A percentile compares a stretch with the other conserved stretches of the same genome.
Evolutionary conservation across 2,797 vertebrate species (phyloP).

Genomic region (Adelosebastes latens): DNA sequence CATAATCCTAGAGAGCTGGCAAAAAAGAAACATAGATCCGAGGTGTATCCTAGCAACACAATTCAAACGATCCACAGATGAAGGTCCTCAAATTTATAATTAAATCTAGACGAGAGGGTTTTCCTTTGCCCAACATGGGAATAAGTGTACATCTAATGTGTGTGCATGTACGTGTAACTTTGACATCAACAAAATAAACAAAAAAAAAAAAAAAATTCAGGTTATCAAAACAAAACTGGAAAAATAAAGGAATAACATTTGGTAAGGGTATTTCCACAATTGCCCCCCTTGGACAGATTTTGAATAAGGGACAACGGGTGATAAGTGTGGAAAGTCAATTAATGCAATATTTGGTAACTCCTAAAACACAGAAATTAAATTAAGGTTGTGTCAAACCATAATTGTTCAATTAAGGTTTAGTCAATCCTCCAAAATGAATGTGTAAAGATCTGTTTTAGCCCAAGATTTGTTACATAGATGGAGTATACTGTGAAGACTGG

Average conservation of each 20-base stretch:
- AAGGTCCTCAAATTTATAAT: not conserved
- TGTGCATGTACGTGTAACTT: not conserved
- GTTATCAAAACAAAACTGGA: not conserved
- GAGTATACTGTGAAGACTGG: not conserved
- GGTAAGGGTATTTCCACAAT: not conserved
- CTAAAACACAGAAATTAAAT: not conserved
- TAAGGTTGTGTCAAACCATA: not conserved
- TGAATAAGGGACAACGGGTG: not conserved
- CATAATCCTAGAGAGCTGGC: not conserved
- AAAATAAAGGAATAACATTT: not conserved
- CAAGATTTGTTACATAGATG: not conserved
- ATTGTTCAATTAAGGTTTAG: not conserved
- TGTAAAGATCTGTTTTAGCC: not conserved
- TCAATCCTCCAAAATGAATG: not conserved
- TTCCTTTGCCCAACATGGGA: not conserved
- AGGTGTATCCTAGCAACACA: not conserved
- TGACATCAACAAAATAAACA: not conserved
- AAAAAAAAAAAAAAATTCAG: no score
- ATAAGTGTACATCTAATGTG: not conserved
- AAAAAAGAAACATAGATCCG: not conserved
- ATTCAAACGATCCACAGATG: not conserved
- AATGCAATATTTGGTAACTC: not conserved
- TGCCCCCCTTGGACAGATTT: not conserved
- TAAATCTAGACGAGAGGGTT: not conserved
- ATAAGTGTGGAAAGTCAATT: not conserved